Percentiles rank a stretch among this genome's conserved stretches.
Conservation (phyloP, 2,113 vertebrate species). For the Mandrillus leucophaeus region DNA sequence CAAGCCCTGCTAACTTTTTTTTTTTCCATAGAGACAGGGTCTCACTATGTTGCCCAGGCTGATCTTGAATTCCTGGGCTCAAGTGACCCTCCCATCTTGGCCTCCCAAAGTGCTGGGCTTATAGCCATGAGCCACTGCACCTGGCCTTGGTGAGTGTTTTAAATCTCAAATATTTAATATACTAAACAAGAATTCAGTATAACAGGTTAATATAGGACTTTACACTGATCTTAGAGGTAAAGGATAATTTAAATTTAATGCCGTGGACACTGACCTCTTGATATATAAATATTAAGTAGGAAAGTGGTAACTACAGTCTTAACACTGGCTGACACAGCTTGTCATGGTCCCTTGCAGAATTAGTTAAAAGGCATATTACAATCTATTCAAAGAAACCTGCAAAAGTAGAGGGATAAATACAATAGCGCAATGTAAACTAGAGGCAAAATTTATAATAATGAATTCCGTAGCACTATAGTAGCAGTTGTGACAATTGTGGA, state of each 20-base stretch:
- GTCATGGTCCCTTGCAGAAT: background rate
- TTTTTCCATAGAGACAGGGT: too few species aligned
- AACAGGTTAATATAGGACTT: background rate
- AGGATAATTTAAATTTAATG: background rate
- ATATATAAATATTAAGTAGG: rapidly evolving
- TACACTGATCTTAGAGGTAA: background rate
- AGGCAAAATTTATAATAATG: background rate
- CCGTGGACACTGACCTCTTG: background rate
- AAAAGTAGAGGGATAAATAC: background rate
- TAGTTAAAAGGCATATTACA: background rate
- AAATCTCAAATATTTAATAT: background rate
- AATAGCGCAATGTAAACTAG: background rate
- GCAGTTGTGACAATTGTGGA: background rate
- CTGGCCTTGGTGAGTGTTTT: background rate
- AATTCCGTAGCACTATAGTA: background rate
- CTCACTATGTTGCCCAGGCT: too few species aligned
- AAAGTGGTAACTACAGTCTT: background rate
- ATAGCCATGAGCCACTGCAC: too few species aligned
- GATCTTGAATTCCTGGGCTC: too few species aligned
- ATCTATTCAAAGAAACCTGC: background rate
- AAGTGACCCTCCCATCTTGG: too few species aligned
- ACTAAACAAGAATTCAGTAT: background rate
- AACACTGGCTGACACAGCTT: background rate
- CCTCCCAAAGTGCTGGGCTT: too few species aligned
- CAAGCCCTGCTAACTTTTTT: too few species aligned